Evolutionary conservation across 2,888 invertebrate genomes (phyloP), one percentile per base, ranked within the genome.

Genomic region (Eupeodes latifasciatus): DNA sequence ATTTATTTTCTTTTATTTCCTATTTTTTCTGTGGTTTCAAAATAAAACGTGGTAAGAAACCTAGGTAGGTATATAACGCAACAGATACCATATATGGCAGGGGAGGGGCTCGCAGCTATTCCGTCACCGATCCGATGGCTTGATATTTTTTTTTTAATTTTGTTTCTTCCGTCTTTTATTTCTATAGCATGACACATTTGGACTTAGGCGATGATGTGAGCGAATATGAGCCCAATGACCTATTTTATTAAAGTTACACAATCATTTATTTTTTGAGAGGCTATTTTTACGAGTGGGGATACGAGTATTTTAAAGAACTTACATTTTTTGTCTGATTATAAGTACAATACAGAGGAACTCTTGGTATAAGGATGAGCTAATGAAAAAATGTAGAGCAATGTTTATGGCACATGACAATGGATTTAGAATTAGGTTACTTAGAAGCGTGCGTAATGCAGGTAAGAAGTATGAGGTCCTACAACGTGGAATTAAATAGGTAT

Each of bases 181-280:
- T 79, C n/a, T 72, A 51, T 62, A 57, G 80, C 71, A 72, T 83
- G 87, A 80, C 74, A 87, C 80, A 80, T 81, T 83, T 80, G 27
- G 72, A 64, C 47, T 80, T 49, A 59, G 82, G 69, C 61, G 79
- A 75, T 80, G 81, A 82, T 79, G 82, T 75, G 77, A 67, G 80
- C 64, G 12, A 12, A 71, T 69, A 57, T 61, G 51, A 66, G 62
- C 74, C 61, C 79, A 75, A 84, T 87, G 83, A 81, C 83, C 80
- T 66, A 87, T 57, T 82, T 78, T 75, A 55, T 64, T 4, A 40
- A 40, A 40, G 53, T 77, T 74, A 57, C 62, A 81, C 49, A 85
- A 62, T 7, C 16, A 40, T 19, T 59, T 72, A 51, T 75, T 69
- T 77, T 78, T 76, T 61, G 34, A 2, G 27, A n/a, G 67, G 51